These are phyloP conservation scores for Bathynomus jamesi DNA, from an alignment of 1,140 invertebrate genomes.

Conservation along the genomic window DNA sequence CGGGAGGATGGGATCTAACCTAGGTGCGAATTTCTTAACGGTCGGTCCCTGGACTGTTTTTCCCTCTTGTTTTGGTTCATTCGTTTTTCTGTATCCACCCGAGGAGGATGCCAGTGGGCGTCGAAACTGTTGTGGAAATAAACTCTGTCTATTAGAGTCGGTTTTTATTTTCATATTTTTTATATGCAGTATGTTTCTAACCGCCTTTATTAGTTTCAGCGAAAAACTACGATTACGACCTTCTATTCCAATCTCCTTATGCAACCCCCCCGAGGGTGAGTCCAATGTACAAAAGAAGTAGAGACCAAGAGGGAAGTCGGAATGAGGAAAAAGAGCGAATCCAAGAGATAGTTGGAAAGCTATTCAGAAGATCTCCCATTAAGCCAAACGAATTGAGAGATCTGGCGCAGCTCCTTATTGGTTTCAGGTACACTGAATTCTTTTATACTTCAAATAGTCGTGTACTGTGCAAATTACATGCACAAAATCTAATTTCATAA, in stretches of 20 bases:
- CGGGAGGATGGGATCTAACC: too few species aligned
- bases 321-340: background rate
- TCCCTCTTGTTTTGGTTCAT: too few species aligned
- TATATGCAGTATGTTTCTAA: background rate
- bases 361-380: background rate
- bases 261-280: background rate
- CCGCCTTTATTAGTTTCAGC: background rate
- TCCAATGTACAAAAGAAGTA: background rate
- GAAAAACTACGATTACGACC: background rate
- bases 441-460: too few species aligned
- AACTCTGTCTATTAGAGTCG: background rate
- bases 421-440: too few species aligned
- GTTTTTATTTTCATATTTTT: background rate
- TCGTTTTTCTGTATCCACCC: too few species aligned
- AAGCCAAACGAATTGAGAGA: background rate
- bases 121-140: too few species aligned
- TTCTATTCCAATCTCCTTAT: background rate
- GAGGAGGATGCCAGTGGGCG: too few species aligned
- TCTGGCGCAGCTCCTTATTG: background rate
- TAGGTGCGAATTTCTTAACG: too few species aligned
- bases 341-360: too few species aligned
- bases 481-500: too few species aligned
- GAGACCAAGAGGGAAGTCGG: background rate
- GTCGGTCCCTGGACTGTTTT: too few species aligned
- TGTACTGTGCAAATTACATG: too few species aligned